Conservation (phyloP, 2,888 invertebrate species). For the Hirudinaria manillensis region DNA sequence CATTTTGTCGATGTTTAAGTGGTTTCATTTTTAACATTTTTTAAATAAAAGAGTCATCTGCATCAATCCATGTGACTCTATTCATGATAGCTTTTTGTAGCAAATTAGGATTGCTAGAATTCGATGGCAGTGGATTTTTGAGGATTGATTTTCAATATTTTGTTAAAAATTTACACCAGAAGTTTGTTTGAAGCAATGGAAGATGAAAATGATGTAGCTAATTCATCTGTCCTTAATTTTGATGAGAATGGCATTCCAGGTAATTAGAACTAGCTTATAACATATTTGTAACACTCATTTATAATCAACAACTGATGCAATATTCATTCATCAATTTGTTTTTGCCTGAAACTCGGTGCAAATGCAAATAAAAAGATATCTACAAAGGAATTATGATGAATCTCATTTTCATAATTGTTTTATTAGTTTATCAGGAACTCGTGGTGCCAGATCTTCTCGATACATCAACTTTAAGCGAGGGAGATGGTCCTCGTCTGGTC, state of each 20-base stretch:
- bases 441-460: conserved; percentile 49
- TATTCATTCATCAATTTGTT: background rate
- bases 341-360: no score
- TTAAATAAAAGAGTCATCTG: no score
- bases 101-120: no score
- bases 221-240: background rate
- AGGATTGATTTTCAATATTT: background rate
- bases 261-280: background rate
- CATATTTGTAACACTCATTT: no score
- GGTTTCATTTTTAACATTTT: no score
- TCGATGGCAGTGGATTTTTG: background rate
- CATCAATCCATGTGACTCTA: no score
- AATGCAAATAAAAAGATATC: background rate
- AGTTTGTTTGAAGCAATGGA: background rate
- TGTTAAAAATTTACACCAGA: background rate
- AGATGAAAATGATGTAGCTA: conserved; percentile 1
- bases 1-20: no score
- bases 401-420: background rate
- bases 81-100: no score
- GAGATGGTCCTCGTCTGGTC: conserved; percentile 75
- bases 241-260: conserved; percentile 11
- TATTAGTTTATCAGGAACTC: conserved; percentile 48
- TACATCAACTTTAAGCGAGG: conserved; percentile 61
- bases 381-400: background rate
- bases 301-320: background rate